Base-by-base conservation (phyloP, 2,888 invertebrate species). In the Dendrolimus houi region DNA sequence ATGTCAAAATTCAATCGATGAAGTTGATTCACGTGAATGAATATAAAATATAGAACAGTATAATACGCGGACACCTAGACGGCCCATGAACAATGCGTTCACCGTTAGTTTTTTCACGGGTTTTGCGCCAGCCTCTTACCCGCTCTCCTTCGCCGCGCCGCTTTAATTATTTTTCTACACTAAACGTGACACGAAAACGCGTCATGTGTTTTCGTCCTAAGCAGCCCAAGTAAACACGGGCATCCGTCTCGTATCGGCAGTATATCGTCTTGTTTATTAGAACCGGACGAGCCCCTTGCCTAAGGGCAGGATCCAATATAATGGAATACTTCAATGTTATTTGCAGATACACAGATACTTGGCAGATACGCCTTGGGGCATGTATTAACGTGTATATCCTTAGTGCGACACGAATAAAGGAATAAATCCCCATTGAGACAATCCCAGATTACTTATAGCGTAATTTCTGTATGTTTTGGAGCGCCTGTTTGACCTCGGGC, bases 281-380 rank as follows among this genome's bases (percentile, higher is more conserved):
- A 76, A 78, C 79, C 85, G 84, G 85, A 84, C 85, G 85, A 73
- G 70, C 77, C 77, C 74, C 29, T 66, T 61, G 86, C 89, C 88
- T 63, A 61, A 65, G 86, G 89, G 85, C 70, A 84, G 89, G 89
- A 85, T 88, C 84, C 82, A 81, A 87, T 87, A 89, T 89, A 89
- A 89, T 88, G 84, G 85, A 88, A 90, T 89, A 88, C 86, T 89
- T 87, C 81, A 83, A 79, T 79, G 80, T 85, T 90, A 88, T 89
- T 89, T 88, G 87, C 85, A 80, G 84, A 85, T 81, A 85, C 85
- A 83, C 72, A 77, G 81, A 76, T 83, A 83, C 81, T 81, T 85
- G 82, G 80, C 72, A 79, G 74, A 78, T 76, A 68, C 68, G 87
- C 89, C 85, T 57, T 68, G 9, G 60, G 82, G 88, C 78, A 62